Percentiles rank a stretch among this genome's conserved stretches.
phyloP scores from a whole-genome alignment of 1,140 invertebrate genomes.

The Aphelenchoides fujianensis region DNA sequence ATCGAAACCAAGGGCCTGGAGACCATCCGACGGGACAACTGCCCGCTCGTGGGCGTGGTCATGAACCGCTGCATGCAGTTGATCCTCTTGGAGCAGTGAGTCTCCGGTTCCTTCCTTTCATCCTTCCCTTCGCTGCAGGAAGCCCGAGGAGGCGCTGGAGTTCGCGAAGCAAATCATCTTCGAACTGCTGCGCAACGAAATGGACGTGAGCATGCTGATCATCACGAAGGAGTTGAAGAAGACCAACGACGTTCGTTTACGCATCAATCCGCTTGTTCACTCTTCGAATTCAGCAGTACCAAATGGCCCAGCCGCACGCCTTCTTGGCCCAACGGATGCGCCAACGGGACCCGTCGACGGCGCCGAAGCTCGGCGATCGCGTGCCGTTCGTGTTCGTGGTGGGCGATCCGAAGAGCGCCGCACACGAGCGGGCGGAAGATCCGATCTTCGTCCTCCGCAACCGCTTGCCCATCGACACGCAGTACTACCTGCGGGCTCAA shows the following conservation, averaged over 20 bases:
- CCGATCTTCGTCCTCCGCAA: slow-evolving; percentile 98
- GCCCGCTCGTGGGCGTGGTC: slow-evolving; percentile 90
- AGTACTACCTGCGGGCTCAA: slow-evolving; percentile 97
- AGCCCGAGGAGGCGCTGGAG: slow-evolving; percentile 86
- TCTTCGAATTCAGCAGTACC: slow-evolving; percentile 73
- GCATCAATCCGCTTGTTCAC: too few species aligned
- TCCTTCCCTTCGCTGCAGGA: too few species aligned
- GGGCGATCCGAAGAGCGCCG: slow-evolving; percentile 85
- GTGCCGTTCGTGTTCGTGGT: slow-evolving; percentile 94
- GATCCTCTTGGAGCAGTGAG: slow-evolving; percentile 80
- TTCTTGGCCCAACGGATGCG: slow-evolving; percentile 89
- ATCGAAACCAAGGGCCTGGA: slow-evolving; percentile 99
- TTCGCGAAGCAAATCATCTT: slow-evolving; percentile 81
- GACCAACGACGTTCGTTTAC: slow-evolving; percentile 68
- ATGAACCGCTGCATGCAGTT: slow-evolving; percentile 95
- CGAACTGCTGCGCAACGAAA: slow-evolving; percentile 89
- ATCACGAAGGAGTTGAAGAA: slow-evolving; percentile 96
- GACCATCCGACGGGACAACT: slow-evolving; percentile 95
- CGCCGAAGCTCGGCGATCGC: slow-evolving; percentile 94
- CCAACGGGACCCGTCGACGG: slow-evolving; percentile 92
- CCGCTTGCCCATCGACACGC: slow-evolving; percentile 92
- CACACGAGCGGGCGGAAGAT: slow-evolving; percentile 79
- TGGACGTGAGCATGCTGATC: slow-evolving; percentile 96
- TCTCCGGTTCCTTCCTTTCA: too few species aligned
- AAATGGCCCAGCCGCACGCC: slow-evolving; percentile 95